Evolutionary conservation across 2,888 invertebrate species (phyloP).

Genomic region (Microdon myrmicae): DNA sequence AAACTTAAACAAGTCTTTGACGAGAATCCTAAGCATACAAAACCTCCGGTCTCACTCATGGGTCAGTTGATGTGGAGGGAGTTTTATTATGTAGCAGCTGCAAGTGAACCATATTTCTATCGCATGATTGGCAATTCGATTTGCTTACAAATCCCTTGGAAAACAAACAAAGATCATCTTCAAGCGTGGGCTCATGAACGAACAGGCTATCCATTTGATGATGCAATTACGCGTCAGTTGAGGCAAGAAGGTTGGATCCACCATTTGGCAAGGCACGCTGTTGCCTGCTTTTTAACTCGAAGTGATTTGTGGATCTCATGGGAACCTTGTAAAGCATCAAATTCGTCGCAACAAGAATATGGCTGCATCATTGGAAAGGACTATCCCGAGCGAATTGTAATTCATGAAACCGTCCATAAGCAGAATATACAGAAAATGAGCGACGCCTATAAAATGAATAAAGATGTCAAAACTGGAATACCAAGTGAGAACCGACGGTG

Average conservation of each 20-base stretch:
- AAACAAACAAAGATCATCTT: constrained; percentile 69
- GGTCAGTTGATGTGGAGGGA: constrained; percentile 78
- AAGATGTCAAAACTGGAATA: constrained; percentile 62
- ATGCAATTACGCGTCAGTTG: constrained; percentile 80
- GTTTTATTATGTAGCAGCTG: constrained; percentile 74
- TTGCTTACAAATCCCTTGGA: constrained; percentile 75
- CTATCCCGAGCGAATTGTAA: constrained; percentile 77
- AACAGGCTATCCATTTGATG: constrained; percentile 80
- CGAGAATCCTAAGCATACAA: constrained; percentile 69
- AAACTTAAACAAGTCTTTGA: constrained; percentile 69
- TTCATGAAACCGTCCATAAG: constrained; percentile 75
- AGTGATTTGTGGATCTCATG: constrained; percentile 81
- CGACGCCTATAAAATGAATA: constrained; percentile 73
- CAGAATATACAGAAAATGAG: constrained; percentile 76
- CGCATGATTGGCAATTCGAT: constrained; percentile 74
- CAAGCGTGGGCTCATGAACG: constrained; percentile 74
- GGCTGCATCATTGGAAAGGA: constrained; percentile 75
- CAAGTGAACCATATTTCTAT: constrained; percentile 74
- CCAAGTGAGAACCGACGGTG: no score
- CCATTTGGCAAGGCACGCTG: constrained; percentile 79
- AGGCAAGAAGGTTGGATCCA: constrained; percentile 81
- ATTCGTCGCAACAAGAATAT: constrained; percentile 72
- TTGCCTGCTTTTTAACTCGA: constrained; percentile 79
- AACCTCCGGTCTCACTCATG: constrained; percentile 74
- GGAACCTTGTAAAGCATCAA: constrained; percentile 81